phyloP scores from a whole-genome alignment of 2,797 vertebrate species.

The Aulostomus chinensis region DNA sequence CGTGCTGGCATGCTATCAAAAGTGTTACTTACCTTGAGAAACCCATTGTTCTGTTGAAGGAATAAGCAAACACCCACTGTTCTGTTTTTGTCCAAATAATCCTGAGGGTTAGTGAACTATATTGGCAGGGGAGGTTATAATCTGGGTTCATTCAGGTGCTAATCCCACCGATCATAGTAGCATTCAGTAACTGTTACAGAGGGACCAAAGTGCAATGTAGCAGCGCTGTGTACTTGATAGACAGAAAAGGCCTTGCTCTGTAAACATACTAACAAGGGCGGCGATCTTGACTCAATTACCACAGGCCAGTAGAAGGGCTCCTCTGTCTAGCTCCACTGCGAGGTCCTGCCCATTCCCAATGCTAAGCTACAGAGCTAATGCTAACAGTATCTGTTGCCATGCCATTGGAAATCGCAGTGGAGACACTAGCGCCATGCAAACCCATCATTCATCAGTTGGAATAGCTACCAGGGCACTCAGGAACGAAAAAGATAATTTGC shows the following conservation, averaged over 20 bases:
- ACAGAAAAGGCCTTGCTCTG: slow-evolving; percentile 72
- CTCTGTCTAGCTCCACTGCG: slow-evolving; percentile 80
- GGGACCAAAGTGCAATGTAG: slow-evolving; percentile 66
- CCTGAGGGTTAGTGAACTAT: slow-evolving; percentile 42
- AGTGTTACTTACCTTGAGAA: slow-evolving; percentile 65
- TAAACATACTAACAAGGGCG: slow-evolving; percentile 5
- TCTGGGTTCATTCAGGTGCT: slow-evolving; percentile 63
- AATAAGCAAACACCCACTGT: slow-evolving; percentile 51
- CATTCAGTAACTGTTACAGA: slow-evolving; percentile 66
- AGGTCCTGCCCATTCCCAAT: slow-evolving; percentile 75
- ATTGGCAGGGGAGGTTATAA: slow-evolving; percentile 35
- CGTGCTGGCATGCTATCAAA: slow-evolving; percentile 8
- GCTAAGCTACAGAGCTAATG: slow-evolving; percentile 65
- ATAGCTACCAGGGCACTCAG: slow-evolving; percentile 63
- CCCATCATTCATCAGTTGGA: slow-evolving; percentile 58
- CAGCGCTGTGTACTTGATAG: slow-evolving; percentile 66
- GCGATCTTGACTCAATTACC: slow-evolving; percentile 22
- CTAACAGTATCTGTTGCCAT: slow-evolving; percentile 69
- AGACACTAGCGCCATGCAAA: slow-evolving; percentile 79
- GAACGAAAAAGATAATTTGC: slow-evolving; percentile 28
- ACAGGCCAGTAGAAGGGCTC: slow-evolving; percentile 58
- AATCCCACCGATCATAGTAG: slow-evolving; percentile 50
- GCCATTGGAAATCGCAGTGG: slow-evolving; percentile 78
- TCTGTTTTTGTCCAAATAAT: slow-evolving; percentile 37
- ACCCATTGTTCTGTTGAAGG: slow-evolving; percentile 58